These are phyloP conservation scores for Simalia tracyae DNA, from an alignment of 2,797 vertebrate genomes.

Conservation along the genomic window DNA sequence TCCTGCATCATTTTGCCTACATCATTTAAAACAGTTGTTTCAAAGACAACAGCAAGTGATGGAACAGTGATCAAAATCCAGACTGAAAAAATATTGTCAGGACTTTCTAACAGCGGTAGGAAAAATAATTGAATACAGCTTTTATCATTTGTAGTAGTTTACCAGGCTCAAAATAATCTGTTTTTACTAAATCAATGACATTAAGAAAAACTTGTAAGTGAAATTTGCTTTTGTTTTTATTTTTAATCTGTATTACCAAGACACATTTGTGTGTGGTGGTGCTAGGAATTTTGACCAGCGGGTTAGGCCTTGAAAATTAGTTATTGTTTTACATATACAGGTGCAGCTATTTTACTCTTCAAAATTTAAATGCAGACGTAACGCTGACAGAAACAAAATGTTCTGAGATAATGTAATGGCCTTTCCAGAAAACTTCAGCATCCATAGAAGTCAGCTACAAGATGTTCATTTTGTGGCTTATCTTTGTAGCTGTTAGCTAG, in stretches of 20 bases:
- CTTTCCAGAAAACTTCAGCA: conserved; percentile 15
- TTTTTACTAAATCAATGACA: background rate
- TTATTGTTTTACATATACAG: accelerated
- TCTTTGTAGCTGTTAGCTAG: conserved; percentile 31
- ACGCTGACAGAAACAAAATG: background rate
- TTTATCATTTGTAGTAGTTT: background rate
- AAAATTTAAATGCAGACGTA: background rate
- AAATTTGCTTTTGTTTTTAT: background rate
- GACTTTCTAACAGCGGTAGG: background rate
- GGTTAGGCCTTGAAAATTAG: conserved; percentile 1
- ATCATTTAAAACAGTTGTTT: background rate
- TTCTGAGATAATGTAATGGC: background rate
- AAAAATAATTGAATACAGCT: background rate
- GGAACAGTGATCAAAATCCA: background rate
- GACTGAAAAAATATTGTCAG: background rate
- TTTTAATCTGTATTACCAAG: background rate
- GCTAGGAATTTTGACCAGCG: background rate
- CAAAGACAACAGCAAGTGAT: background rate
- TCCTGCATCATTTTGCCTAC: background rate
- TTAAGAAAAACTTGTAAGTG: background rate
- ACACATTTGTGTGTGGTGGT: background rate
- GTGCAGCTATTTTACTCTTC: conserved; percentile 1
- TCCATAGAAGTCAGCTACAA: conserved; percentile 47
- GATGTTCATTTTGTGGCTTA: conserved; percentile 63
- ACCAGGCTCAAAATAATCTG: background rate